Conservation (phyloP, 1,140 invertebrate genomes). For the Tetragonula clypearis region DNA sequence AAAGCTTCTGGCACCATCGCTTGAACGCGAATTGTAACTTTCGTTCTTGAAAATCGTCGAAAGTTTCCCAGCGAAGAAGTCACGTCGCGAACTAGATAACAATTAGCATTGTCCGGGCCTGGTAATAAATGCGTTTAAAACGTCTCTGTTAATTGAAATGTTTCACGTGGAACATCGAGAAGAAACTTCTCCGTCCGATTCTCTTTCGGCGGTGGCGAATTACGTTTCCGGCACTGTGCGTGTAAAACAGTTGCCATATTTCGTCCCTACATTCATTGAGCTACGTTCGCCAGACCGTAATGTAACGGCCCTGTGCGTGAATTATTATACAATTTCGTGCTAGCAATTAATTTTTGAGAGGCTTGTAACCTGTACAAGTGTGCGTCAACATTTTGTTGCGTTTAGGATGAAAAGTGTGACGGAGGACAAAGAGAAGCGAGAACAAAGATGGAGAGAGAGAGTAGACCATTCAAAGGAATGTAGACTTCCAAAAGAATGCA, state of each 20-base stretch:
- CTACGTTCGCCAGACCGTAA: conserved; percentile 25
- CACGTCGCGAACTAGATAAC: not conserved
- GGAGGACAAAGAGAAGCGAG: not conserved
- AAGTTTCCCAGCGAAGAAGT: not conserved
- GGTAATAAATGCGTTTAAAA: not conserved
- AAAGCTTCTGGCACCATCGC: not conserved
- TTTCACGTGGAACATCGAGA: not conserved
- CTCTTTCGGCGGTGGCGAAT: too few relatives aligned
- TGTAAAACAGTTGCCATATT: not conserved
- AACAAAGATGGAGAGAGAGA: not conserved
- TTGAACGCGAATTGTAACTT: not conserved
- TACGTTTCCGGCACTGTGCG: not conserved
- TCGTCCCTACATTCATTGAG: conserved; percentile 15
- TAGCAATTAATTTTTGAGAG: conserved; percentile 27
- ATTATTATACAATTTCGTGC: conserved; percentile 26
- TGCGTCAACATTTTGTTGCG: not conserved
- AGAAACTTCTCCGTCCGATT: not conserved
- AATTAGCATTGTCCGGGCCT: not conserved
- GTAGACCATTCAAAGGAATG: not conserved
- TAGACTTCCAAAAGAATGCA: not conserved
- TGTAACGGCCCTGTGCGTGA: not conserved
- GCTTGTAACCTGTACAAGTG: not conserved
- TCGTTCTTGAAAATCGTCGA: not conserved
- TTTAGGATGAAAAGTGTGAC: not conserved
- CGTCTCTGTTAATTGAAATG: not conserved